Evolutionary conservation across 2,797 vertebrate genomes (phyloP).

Genomic region (Semaprochilodus insignis): DNA sequence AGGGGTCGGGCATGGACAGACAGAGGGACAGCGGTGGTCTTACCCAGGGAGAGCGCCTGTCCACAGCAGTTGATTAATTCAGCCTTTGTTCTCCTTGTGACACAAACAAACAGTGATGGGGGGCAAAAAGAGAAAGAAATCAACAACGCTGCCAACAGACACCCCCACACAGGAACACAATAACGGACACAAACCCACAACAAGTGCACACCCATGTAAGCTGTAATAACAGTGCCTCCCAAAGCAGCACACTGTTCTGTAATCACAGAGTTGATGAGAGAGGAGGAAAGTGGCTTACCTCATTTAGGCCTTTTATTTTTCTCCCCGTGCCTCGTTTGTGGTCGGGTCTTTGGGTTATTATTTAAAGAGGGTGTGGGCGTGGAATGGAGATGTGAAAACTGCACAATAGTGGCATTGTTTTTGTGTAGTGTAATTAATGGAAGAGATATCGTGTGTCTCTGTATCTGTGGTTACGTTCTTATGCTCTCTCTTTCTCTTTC

Average conservation of each 20-base stretch:
- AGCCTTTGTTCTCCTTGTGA: constrained; percentile 71
- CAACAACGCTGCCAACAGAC: constrained; percentile 23
- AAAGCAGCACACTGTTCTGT: constrained; percentile 59
- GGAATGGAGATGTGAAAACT: constrained; percentile 55
- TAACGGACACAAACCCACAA: constrained; percentile 49
- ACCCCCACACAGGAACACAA: constrained; percentile 40
- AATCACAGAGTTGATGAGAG: constrained; percentile 67
- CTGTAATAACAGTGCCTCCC: constrained; percentile 66
- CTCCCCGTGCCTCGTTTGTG: constrained; percentile 43
- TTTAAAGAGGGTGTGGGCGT: constrained; percentile 50
- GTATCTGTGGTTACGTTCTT: constrained; percentile 19
- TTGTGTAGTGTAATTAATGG: constrained; percentile 66
- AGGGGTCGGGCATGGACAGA: constrained; percentile 18
- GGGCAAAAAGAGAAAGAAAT: constrained; percentile 54
- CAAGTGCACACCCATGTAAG: constrained; percentile 63
- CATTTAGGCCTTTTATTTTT: constrained; percentile 54
- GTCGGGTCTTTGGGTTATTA: constrained; percentile 59
- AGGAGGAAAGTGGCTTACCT: constrained; percentile 58
- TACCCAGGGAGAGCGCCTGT: constrained; percentile 57
- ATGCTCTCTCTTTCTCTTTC: constrained; percentile 38
- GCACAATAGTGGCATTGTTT: constrained; percentile 61
- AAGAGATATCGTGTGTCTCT: constrained; percentile 47
- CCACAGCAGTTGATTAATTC: constrained; percentile 74
- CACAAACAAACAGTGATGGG: constrained; percentile 65
- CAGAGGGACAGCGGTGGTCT: constrained; percentile 33